Conservation (phyloP, 1,140 invertebrate genomes). For the Diuraphis noxia region DNA sequence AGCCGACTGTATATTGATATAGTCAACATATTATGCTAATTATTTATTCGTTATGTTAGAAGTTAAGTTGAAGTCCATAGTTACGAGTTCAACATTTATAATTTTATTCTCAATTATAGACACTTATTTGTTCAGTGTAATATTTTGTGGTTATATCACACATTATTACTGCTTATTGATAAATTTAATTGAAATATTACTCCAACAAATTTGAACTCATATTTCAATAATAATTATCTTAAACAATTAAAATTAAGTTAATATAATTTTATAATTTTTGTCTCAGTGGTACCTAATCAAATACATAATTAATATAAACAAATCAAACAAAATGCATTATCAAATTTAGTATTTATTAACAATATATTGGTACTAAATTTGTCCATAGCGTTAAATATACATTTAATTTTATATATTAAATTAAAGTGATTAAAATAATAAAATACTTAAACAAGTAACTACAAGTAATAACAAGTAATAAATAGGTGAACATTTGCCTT, state of each 20-base stretch:
- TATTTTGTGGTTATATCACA: not conserved
- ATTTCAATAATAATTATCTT: not conserved
- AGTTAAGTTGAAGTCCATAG: too few relatives aligned
- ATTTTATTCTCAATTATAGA: not conserved
- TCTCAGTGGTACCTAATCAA: not conserved
- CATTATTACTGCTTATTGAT: not conserved
- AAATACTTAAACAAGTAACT: not conserved
- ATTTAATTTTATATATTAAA: not conserved
- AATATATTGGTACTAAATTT: constrained; percentile 31
- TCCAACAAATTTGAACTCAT: not conserved
- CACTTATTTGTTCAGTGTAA: not conserved
- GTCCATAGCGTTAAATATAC: not conserved
- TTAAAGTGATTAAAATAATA: not conserved
- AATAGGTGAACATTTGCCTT: not conserved
- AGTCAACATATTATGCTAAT: not conserved
- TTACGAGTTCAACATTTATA: not conserved
- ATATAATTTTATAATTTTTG: not conserved
- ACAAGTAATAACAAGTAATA: too few relatives aligned
- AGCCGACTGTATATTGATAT: too few relatives aligned
- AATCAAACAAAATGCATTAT: not conserved
- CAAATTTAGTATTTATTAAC: constrained; percentile 39
- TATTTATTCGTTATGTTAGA: not conserved
- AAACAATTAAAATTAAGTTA: not conserved
- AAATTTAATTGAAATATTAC: not conserved
- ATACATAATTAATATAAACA: not conserved